A percentile compares a stretch with the other conserved stretches of the same genome.
Evolutionary conservation across 1,140 invertebrate genomes (phyloP).

Genomic region (Drosophila bipectinata): DNA sequence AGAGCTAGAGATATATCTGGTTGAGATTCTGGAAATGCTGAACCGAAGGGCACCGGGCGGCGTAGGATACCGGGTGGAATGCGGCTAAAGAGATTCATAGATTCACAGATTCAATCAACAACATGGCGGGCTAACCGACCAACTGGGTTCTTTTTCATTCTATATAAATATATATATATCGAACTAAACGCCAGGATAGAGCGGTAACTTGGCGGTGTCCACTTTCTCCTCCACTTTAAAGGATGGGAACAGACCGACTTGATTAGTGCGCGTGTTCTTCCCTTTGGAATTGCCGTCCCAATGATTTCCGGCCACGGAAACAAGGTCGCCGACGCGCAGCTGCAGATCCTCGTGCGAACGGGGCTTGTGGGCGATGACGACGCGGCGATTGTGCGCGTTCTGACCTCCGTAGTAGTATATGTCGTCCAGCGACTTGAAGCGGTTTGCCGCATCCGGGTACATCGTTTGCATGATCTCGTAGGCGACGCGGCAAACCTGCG

Average conservation of each 20-base stretch:
- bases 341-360: conserved; percentile 89
- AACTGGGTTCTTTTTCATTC: conserved; percentile 1
- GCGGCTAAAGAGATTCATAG: conserved; percentile 32
- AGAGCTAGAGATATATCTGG: conserved; percentile 26
- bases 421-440: conserved; percentile 96
- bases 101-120: conserved; percentile 30
- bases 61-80: conserved; percentile 36
- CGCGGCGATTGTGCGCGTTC: conserved; percentile 93
- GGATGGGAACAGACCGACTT: conserved; percentile 91
- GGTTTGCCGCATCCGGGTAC: conserved; percentile 92
- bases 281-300: conserved; percentile 98
- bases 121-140: background rate
- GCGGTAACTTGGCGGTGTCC: conserved; percentile 86
- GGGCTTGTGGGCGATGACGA: conserved; percentile 89
- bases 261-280: conserved; percentile 92
- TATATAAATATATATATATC: background rate
- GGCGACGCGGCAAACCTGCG: conserved; percentile 97
- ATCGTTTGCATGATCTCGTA: conserved; percentile 98
- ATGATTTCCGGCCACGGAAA: conserved; percentile 97
- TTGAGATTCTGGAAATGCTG: conserved; percentile 40
- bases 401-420: conserved; percentile 99
- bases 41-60: conserved; percentile 23
- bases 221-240: conserved; percentile 91
- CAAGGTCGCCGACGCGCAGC: conserved; percentile 91
- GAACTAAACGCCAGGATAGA: conserved; percentile 83